Base-by-base conservation (phyloP, 2,888 invertebrate genomes). In the Apamea monoglypha region DNA sequence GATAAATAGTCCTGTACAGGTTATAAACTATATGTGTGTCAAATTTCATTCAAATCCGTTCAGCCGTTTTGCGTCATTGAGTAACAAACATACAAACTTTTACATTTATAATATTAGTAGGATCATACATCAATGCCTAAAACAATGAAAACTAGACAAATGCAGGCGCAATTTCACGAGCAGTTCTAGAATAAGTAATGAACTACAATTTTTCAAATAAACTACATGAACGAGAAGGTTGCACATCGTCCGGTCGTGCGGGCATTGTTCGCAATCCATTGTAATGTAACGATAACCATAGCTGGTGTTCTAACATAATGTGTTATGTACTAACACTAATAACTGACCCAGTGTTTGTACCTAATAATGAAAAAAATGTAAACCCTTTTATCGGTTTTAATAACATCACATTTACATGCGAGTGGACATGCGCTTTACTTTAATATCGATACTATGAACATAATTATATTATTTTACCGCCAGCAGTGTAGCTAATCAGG, bases 251-350 rank as follows among this genome's bases (percentile, higher is more conserved):
- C 71, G 84, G 64, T 75, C n/a, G 76, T n/a, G 73, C 75, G 67
- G n/a, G 77, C 81, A 90, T 90, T 90, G 90, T 90, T 88, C 84
- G 68, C 53, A 21, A 29, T 44, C 88, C 74, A 90, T 90, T 90
- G 91, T 89, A 82, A 84, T 72, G 89, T 84, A 87, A 88, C 78
- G 21, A 78, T 82, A 87, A 83, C 76, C 71, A 85, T 72, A 75
- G n/a, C n/a, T n/a, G 76, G 64, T 74, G 68, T 50, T 74, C 53
- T 76, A 63, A 68, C 85, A 76, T 74, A 68, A 36, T 36, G 53
- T 44, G 66, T 87, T 77, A 84, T 73, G 73, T 77, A 75, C 80
- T 61, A 71, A 40, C 63, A 40, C 71, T 40, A n/a, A 40, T n/a
- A 70, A 25, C 56, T 67, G 47, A 74, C 40, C 66, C 63, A 64